Evolutionary conservation across 1,140 invertebrate genomes (phyloP).

Genomic region (Leptinotarsa lineolata): DNA sequence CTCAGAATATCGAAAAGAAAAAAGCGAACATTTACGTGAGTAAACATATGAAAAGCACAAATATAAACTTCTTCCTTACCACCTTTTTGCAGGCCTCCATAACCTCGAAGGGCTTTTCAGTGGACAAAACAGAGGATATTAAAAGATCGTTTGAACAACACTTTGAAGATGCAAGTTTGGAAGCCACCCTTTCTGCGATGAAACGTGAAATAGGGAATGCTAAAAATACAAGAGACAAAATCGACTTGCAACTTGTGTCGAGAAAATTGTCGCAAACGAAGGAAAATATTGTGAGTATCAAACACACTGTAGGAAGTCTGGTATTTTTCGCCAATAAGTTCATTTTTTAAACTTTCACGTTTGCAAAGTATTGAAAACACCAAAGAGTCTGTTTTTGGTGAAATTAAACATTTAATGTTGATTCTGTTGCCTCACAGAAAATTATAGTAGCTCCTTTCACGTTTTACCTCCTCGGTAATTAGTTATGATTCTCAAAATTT

Average conservation of each 20-base stretch:
- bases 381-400: too few species aligned
- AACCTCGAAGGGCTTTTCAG: slow-evolving; percentile 13
- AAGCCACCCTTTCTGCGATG: background rate
- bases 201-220: slow-evolving; percentile 23
- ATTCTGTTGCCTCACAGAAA: too few species aligned
- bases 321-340: too few species aligned
- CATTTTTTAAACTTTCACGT: too few species aligned
- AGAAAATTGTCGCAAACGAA: slow-evolving; percentile 22
- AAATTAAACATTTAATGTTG: too few species aligned
- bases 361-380: too few species aligned
- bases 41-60: background rate
- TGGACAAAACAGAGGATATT: slow-evolving; percentile 8
- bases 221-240: slow-evolving; percentile 10
- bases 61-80: too few species aligned
- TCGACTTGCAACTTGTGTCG: slow-evolving; percentile 15
- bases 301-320: too few species aligned
- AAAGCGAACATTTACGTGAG: slow-evolving; percentile 24
- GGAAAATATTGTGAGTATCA: slow-evolving; percentile 31
- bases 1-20: slow-evolving; percentile 16
- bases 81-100: slow-evolving; percentile 3
- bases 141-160: slow-evolving; percentile 23
- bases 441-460: too few species aligned
- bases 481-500: too few species aligned
- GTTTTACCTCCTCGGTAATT: too few species aligned
- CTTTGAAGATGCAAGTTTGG: slow-evolving; percentile 17